Conservation (phyloP, 2,888 invertebrate species). For the Chaetogeoica ovagalla region DNA sequence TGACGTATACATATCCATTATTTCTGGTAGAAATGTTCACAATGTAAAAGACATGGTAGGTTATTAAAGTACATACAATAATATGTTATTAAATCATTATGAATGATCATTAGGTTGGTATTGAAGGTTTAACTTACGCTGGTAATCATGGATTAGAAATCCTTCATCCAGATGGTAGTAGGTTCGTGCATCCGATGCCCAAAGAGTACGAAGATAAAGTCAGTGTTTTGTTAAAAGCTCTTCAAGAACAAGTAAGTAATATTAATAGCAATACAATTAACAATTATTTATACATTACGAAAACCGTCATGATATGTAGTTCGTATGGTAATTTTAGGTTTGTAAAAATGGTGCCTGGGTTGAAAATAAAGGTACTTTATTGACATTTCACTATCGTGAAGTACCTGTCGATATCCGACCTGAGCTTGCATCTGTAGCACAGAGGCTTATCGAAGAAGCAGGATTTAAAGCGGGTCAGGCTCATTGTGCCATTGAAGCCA, state of each 20-base stretch:
- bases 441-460: conserved; percentile 71
- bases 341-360: conserved; percentile 61
- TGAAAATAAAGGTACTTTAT: conserved; percentile 60
- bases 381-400: conserved; percentile 61
- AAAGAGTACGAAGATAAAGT: conserved; percentile 80
- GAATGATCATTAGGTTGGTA: conserved; percentile 68
- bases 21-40: conserved; percentile 83
- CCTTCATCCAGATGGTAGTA: conserved; percentile 85
- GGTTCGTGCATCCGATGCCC: conserved; percentile 89
- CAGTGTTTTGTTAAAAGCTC: conserved; percentile 72
- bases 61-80: conserved; percentile 33
- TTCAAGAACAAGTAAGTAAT: conserved; percentile 74
- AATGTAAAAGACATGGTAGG: conserved; percentile 84
- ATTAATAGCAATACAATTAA: too few relatives aligned
- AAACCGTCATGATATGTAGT: not conserved
- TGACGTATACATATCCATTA: conserved; percentile 83
- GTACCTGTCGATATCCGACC: conserved; percentile 72
- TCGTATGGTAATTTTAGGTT: conserved; percentile 24
- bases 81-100: conserved; percentile 7
- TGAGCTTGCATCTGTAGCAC: conserved; percentile 73
- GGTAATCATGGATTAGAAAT: conserved; percentile 89
- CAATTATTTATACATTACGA: not conserved
- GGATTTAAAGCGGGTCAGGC: conserved; percentile 80
- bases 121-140: conserved; percentile 87
- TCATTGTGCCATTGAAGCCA: conserved; percentile 86